phyloP scores from a whole-genome alignment of 1,140 invertebrate genomes.

The Yoshiicerus persimilis region DNA sequence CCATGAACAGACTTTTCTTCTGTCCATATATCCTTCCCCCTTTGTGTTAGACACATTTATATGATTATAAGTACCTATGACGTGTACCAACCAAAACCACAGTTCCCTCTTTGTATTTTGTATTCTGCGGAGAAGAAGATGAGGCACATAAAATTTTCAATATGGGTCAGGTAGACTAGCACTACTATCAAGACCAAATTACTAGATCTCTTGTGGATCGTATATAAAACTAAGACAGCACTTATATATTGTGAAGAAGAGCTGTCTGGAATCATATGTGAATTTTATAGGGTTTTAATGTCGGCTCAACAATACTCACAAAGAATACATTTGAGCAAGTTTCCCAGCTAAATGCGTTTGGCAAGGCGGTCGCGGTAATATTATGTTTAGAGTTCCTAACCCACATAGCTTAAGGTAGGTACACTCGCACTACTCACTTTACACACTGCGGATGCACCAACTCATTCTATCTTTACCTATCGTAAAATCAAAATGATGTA shows the following conservation, averaged over 20 bases:
- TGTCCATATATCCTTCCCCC: background rate
- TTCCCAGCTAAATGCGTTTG: background rate
- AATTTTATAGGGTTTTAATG: background rate
- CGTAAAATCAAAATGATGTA: background rate
- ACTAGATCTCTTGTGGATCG: background rate
- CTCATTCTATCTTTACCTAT: background rate
- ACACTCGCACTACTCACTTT: background rate
- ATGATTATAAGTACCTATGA: background rate
- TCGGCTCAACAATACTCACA: background rate
- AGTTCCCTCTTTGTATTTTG: background rate
- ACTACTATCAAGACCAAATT: background rate
- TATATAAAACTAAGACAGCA: background rate
- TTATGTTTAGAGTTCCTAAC: background rate
- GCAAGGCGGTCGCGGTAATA: background rate
- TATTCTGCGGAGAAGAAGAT: background rate
- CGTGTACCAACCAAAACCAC: background rate
- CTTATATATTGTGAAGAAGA: background rate
- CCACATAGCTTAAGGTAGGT: too few species aligned
- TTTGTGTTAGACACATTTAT: background rate
- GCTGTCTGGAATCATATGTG: background rate
- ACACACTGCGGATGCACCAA: background rate
- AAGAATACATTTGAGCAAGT: background rate
- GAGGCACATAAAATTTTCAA: conserved; percentile 17
- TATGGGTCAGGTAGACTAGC: background rate
- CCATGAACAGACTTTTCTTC: background rate